phyloP scores from a whole-genome alignment of 2,797 vertebrate species.

The Valencia hispanica region DNA sequence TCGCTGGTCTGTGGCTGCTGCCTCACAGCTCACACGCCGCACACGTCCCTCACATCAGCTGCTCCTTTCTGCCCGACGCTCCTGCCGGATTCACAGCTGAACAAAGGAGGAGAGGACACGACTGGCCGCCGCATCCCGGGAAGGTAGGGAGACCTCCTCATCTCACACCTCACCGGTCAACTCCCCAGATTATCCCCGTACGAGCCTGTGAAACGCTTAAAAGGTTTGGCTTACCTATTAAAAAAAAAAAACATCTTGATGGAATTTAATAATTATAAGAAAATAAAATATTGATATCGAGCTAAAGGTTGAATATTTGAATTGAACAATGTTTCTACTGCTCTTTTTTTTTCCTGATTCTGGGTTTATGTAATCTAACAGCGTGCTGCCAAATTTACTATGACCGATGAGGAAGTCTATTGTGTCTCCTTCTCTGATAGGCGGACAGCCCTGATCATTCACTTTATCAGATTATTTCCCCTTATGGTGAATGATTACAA shows the following conservation, averaged over 20 bases:
- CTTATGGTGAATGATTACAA: not conserved
- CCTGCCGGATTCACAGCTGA: constrained; percentile 73
- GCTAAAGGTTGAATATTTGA: not conserved
- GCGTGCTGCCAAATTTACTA: constrained; percentile 43
- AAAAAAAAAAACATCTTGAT: constrained; percentile 4
- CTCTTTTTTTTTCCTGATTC: not conserved
- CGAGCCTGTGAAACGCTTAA: not conserved
- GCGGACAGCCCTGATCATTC: constrained; percentile 17
- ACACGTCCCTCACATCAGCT: constrained; percentile 71
- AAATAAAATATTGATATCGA: not conserved
- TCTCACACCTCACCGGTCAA: not conserved
- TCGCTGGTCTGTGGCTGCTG: constrained; percentile 57
- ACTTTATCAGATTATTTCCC: not conserved
- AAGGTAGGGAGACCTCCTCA: constrained; percentile 53
- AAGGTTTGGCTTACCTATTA: not conserved
- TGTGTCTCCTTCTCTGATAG: constrained; percentile 60
- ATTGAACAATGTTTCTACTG: not conserved
- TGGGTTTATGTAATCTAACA: constrained; percentile 32
- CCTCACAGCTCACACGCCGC: constrained; percentile 61
- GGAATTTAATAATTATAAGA: constrained; percentile 37
- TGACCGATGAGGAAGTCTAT: constrained; percentile 68
- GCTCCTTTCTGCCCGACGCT: constrained; percentile 51
- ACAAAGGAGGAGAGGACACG: constrained; percentile 68
- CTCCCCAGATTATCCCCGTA: too few relatives aligned
- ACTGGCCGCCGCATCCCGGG: constrained; percentile 66